phyloP scores from a whole-genome alignment of 1,140 invertebrate genomes.

The Globodera ellingtonae region DNA sequence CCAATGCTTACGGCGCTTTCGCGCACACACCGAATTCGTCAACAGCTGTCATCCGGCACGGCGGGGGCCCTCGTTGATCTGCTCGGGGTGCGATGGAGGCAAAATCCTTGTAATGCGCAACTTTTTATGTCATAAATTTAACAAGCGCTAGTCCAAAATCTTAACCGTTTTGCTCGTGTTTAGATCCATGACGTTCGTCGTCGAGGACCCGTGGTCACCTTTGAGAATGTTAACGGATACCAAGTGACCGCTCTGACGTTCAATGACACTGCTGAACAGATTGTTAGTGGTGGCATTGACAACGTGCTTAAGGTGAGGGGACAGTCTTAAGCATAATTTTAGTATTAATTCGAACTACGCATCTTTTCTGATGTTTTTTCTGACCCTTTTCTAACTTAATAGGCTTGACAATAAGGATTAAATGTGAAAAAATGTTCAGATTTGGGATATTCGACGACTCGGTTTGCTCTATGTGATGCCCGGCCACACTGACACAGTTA shows the following conservation, averaged over 20 bases:
- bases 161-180: conserved; percentile 17
- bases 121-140: conserved; percentile 17
- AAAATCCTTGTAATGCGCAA: conserved; percentile 75
- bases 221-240: conserved; percentile 77
- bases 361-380: background rate
- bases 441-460: conserved; percentile 94
- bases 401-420: background rate
- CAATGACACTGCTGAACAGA: conserved; percentile 90
- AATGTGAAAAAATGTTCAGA: conserved; percentile 63
- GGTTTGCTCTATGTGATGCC: conserved; percentile 81
- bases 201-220: conserved; percentile 77
- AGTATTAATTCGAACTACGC: conserved; percentile 2
- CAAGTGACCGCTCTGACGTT: conserved; percentile 88
- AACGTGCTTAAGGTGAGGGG: conserved; percentile 84
- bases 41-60: conserved; percentile 74
- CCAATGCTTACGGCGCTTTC: conserved; percentile 84
- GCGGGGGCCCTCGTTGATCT: conserved; percentile 83
- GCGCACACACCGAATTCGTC: conserved; percentile 73
- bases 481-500: conserved; percentile 90
- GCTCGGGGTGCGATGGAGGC: conserved; percentile 92
- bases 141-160: background rate
- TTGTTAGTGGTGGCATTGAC: conserved; percentile 87
- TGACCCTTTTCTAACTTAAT: background rate
- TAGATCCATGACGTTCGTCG: conserved; percentile 80
- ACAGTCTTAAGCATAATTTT: no score